These are phyloP conservation scores for Ephestia elutella DNA, from an alignment of 1,140 invertebrate genomes.

Conservation along the genomic window DNA sequence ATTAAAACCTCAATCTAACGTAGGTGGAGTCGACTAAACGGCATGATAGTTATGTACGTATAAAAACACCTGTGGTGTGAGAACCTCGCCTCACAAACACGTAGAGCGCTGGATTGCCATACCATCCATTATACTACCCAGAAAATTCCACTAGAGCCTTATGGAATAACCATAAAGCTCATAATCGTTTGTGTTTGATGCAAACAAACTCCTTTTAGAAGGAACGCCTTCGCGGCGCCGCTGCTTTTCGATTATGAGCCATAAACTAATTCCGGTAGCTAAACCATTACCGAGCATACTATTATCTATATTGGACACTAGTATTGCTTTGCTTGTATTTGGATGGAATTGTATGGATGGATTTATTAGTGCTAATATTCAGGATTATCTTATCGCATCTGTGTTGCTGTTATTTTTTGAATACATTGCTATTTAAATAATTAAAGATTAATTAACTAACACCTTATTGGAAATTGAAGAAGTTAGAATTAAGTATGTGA, in stretches of 20 bases:
- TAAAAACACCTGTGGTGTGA: slow-evolving; percentile 61
- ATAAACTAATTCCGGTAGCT: slow-evolving; percentile 71
- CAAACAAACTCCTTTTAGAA: slow-evolving; percentile 24
- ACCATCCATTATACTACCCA: background rate
- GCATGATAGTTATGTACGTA: slow-evolving; percentile 37
- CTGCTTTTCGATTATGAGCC: slow-evolving; percentile 57
- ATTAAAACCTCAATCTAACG: slow-evolving; percentile 49
- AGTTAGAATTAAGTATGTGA: too few species aligned
- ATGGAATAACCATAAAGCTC: slow-evolving; percentile 24
- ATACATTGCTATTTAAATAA: too few species aligned
- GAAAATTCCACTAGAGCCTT: background rate
- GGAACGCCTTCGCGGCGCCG: slow-evolving; percentile 62
- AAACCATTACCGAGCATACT: slow-evolving; percentile 44
- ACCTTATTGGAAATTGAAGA: too few species aligned
- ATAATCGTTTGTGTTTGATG: slow-evolving; percentile 25
- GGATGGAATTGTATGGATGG: background rate
- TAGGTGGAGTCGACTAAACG: slow-evolving; percentile 44
- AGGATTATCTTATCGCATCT: too few species aligned
- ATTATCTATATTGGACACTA: slow-evolving; percentile 47
- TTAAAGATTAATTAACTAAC: too few species aligned
- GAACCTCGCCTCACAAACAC: slow-evolving; percentile 34
- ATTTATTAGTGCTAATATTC: too few species aligned
- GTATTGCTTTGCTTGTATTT: slow-evolving; percentile 20
- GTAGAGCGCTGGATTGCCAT: slow-evolving; percentile 6
- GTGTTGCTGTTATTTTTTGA: too few species aligned